Percentiles rank a stretch among this genome's conserved stretches.
phyloP scores from a whole-genome alignment of 2,888 invertebrate genomes.

The Melanchra persicariae region DNA sequence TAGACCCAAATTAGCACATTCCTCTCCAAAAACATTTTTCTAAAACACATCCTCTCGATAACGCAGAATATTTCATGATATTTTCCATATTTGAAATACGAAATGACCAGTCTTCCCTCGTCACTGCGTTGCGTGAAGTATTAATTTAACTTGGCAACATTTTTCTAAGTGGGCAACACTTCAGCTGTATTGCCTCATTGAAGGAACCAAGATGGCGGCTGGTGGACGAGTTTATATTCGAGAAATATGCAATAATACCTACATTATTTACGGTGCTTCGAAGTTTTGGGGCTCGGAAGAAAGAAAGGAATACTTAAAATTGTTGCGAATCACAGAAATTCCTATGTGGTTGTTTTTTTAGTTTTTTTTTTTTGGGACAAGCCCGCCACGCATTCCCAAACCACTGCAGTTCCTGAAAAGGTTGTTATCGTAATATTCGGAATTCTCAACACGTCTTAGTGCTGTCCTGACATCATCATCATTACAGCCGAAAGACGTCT shows the following conservation, averaged over 20 bases:
- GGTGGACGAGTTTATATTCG: conserved; percentile 73
- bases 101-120: conserved; percentile 66
- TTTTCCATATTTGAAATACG: conserved; percentile 50
- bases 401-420: too few species aligned
- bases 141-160: conserved; percentile 71
- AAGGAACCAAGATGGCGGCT: conserved; percentile 76
- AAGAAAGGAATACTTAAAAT: conserved; percentile 17
- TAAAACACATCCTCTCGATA: conserved; percentile 35
- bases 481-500: too few species aligned
- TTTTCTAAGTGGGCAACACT: conserved; percentile 69
- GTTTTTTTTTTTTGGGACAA: too few species aligned
- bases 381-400: too few species aligned
- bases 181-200: conserved; percentile 71
- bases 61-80: conserved; percentile 30
- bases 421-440: too few species aligned
- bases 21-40: conserved; percentile 2
- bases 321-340: too few species aligned
- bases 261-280: conserved; percentile 74
- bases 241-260: conserved; percentile 82
- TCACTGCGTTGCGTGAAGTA: conserved; percentile 63
- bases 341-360: too few species aligned
- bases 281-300: conserved; percentile 58
- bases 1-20: conserved; percentile 24
- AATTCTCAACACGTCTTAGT: too few species aligned
- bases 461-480: too few species aligned